Conservation (phyloP, 2,113 vertebrate genomes). For the Monopterus albus region DNA sequence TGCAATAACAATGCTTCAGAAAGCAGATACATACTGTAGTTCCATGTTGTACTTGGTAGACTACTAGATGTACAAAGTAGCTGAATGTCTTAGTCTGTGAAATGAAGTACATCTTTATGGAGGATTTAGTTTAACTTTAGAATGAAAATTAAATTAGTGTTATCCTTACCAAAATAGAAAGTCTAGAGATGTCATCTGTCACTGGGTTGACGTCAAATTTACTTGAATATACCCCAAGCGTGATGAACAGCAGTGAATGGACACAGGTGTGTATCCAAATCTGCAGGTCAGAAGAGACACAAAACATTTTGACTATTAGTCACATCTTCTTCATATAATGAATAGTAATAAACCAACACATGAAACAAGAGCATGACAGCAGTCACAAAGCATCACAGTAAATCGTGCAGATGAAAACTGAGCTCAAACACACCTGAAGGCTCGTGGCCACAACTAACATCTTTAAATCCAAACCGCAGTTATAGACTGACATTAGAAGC, state of each 20-base stretch:
- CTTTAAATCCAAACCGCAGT: background rate
- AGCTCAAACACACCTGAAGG: background rate
- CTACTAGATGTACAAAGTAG: no score
- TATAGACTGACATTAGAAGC: no score
- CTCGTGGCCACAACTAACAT: background rate
- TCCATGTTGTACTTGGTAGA: no score
- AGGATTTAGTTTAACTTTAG: no score
- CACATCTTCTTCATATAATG: background rate
- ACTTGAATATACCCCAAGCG: slow-evolving; percentile 80
- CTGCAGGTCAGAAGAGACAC: slow-evolving; percentile 62
- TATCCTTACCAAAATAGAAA: slow-evolving; percentile 81
- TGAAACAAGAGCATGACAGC: background rate
- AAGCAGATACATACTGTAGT: no score
- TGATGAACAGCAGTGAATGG: slow-evolving; percentile 83
- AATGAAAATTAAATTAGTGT: background rate
- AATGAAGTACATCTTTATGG: no score
- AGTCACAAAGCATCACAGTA: no score
- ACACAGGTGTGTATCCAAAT: slow-evolving; percentile 86
- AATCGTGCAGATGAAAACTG: background rate
- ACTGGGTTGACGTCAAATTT: slow-evolving; percentile 82
- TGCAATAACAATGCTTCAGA: no score
- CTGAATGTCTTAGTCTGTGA: no score
- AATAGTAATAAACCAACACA: background rate
- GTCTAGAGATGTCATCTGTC: slow-evolving; percentile 83
- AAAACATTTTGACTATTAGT: slow-evolving; percentile 1